Evolutionary conservation across 1,140 invertebrate species (phyloP), one percentile per base, ranked within the genome.

Genomic region (Aphis craccivora): DNA sequence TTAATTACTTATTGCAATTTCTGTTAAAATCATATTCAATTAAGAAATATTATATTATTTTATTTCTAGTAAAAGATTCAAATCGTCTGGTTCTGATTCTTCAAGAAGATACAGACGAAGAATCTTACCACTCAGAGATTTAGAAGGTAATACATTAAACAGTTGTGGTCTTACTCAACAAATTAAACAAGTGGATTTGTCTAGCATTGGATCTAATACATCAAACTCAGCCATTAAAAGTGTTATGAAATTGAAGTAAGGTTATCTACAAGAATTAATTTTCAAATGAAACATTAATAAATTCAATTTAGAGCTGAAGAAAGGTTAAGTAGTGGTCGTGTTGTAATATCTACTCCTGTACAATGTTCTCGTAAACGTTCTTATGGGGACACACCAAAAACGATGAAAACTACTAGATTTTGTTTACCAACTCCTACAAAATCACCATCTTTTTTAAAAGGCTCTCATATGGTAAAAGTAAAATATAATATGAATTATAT

Each of bases 121-220:
- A 84, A 93, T 93, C 45, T 93, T 93, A 86, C 91, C 91, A 18
- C 81, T 93, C 23, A 35, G 91, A 40, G 91, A 93, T 93, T 86
- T 93, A 53, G 91, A 93, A 93, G 23, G 35, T 84, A 93, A 93
- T 84, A 92, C 86, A 93, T 67, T 90, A n/a, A 93, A 93, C 30
- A 94, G 90, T 93, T 97, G 96, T 83, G 97, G 97, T 0, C 95
- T 97, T 0, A 97, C 97, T 1, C 96, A 97, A 94, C 97, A 97
- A 95, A 97, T 97, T 40, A 96, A 96, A 94, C 95, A 96, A 2
- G 95, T 96, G 40, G 96, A 96, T 45, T 94, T 96, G 37, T 94
- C 94, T 40, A 94, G 94, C 0, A 94, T 94, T 93, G 43, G 60
- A 86, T 83, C 48, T 43, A 93, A 84, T 84, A n/a, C 81, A 43